A percentile compares a stretch with the other conserved stretches of the same genome.
Evolutionary conservation across 2,113 vertebrate genomes (phyloP).

Genomic region (Oncorhynchus tshawytscha): DNA sequence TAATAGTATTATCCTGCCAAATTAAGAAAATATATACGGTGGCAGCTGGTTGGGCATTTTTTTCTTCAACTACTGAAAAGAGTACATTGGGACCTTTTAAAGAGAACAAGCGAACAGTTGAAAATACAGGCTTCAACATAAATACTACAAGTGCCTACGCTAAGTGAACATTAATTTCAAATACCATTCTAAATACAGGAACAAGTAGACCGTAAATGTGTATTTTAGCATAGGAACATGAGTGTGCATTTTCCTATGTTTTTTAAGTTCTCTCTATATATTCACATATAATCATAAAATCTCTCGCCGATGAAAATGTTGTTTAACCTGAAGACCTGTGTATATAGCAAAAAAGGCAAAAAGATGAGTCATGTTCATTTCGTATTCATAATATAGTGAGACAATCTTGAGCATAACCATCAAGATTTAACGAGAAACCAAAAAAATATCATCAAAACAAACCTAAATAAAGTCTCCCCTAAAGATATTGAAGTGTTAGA

Average conservation of each 20-base stretch:
- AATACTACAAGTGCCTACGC: conserved; percentile 99
- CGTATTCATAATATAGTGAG: conserved; percentile 77
- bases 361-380: conserved; percentile 74
- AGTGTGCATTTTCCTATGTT: conserved; percentile 97
- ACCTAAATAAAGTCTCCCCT: conserved; percentile 92
- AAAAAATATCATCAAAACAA: conserved; percentile 64
- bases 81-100: conserved; percentile 94
- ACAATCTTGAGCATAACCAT: conserved; percentile 84
- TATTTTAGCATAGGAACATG: conserved; percentile 95
- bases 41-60: conserved; percentile 93
- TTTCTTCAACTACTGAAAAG: conserved; percentile 89
- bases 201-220: conserved; percentile 94
- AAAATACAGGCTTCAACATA: conserved; percentile 99
- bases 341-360: conserved; percentile 92
- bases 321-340: conserved; percentile 96
- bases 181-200: conserved; percentile 99
- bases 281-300: conserved; percentile 91
- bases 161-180: conserved; percentile 99
- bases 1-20: conserved; percentile 97
- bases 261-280: conserved; percentile 84
- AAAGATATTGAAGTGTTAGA: conserved; percentile 89
- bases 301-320: conserved; percentile 90
- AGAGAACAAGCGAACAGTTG: conserved; percentile 98
- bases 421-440: conserved; percentile 75
- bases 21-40: conserved; percentile 99